These are phyloP conservation scores for Magallana ariakensis DNA, from an alignment of 1,140 invertebrate species.

Conservation along the genomic window DNA sequence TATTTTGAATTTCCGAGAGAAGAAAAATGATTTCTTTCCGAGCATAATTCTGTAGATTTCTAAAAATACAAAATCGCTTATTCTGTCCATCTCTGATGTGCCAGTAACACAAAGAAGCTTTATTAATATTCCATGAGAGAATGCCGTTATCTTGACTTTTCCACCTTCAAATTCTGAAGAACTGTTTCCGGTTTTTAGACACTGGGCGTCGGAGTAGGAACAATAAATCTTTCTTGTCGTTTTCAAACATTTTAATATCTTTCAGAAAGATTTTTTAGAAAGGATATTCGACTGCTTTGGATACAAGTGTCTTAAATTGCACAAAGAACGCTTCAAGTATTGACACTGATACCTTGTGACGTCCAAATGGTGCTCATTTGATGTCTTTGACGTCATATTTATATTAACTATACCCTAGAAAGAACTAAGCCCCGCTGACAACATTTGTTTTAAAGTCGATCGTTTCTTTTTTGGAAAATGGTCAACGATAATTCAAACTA, in stretches of 20 bases:
- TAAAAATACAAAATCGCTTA: slow-evolving; percentile 11
- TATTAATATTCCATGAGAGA: background rate
- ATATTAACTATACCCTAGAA: too few species aligned
- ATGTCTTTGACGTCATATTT: background rate
- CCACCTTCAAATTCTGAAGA: slow-evolving; percentile 23
- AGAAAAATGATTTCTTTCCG: background rate
- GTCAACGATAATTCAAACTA: too few species aligned
- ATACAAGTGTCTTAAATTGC: slow-evolving; percentile 10
- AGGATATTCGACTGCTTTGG: background rate
- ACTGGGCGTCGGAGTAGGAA: slow-evolving; percentile 20
- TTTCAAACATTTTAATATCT: too few species aligned
- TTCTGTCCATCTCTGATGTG: background rate
- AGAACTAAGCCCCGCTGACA: too few species aligned
- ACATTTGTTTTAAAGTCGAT: too few species aligned
- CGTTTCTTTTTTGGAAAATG: too few species aligned
- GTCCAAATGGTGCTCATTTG: background rate
- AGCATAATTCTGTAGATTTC: background rate
- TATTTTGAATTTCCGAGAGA: background rate
- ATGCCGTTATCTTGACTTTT: slow-evolving; percentile 19
- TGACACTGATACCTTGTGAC: background rate
- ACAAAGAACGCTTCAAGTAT: background rate
- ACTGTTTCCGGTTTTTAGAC: slow-evolving; percentile 18
- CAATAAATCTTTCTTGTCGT: background rate
- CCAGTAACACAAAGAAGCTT: background rate
- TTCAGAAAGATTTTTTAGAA: too few species aligned